A percentile compares a stretch with the other conserved stretches of the same genome.
These are phyloP conservation scores for Leucopternis melanops DNA, from an alignment of 2,113 vertebrate genomes.

Conservation along the genomic window DNA sequence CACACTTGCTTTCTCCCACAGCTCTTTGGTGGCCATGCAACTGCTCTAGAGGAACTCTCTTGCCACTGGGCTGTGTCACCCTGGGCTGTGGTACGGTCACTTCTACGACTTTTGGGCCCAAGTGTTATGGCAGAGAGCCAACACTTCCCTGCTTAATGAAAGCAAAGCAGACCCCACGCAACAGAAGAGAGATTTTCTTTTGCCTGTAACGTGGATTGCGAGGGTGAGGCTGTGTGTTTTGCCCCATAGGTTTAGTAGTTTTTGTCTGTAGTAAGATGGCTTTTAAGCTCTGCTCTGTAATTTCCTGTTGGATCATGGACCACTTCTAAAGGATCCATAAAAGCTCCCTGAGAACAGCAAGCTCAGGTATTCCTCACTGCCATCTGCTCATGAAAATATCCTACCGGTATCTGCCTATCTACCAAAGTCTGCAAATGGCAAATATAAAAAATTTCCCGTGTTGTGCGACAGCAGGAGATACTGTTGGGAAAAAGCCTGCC, in stretches of 20 bases:
- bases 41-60: neutral
- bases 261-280: neutral
- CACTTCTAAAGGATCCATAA: neutral
- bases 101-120: neutral
- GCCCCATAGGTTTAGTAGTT: neutral
- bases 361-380: neutral
- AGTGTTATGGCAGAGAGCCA: neutral
- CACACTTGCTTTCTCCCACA: neutral
- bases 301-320: neutral
- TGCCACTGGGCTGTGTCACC: neutral
- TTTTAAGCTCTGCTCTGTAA: conserved; percentile 17
- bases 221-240: neutral
- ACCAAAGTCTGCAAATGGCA: neutral
- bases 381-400: neutral
- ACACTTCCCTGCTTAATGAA: neutral
- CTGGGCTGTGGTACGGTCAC: neutral
- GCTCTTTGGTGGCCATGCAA: neutral
- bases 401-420: neutral
- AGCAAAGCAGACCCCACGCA: neutral
- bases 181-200: neutral
- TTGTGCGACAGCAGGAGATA: neutral
- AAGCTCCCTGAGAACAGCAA: neutral
- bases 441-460: neutral
- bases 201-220: neutral
- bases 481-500: neutral